These are phyloP conservation scores for Zapus hudsonius DNA, from an alignment of 2,113 vertebrate species.

Conservation along the genomic window DNA sequence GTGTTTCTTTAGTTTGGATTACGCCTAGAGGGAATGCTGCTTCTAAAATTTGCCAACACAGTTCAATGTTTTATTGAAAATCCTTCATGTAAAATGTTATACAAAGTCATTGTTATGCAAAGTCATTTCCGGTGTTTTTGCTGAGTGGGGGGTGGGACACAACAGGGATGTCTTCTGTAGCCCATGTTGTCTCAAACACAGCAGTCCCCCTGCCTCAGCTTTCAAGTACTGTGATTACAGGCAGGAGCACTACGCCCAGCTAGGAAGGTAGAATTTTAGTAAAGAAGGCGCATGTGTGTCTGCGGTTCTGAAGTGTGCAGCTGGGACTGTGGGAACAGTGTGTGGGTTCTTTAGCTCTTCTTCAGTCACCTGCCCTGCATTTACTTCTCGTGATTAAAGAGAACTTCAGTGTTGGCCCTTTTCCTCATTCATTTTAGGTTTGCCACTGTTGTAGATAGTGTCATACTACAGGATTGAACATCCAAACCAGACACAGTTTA, in stretches of 20 bases:
- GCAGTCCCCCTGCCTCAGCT: background rate
- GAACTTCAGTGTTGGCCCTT: background rate
- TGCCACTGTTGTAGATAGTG: background rate
- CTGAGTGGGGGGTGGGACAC: no score
- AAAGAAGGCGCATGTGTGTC: background rate
- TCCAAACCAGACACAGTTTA: no score
- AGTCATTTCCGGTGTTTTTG: background rate
- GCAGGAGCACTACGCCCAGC: background rate
- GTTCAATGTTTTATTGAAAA: background rate
- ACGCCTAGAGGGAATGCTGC: background rate
- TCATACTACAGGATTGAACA: no score
- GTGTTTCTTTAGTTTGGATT: background rate
- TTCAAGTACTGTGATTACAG: background rate
- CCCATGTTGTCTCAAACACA: background rate
- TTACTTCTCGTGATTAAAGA: background rate
- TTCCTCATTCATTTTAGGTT: background rate
- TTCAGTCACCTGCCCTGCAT: background rate
- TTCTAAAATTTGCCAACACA: slow-evolving; percentile 1
- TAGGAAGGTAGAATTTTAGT: background rate
- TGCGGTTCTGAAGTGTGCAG: no score
- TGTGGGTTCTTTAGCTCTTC: no score
- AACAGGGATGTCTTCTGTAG: background rate
- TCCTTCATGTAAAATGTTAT: background rate
- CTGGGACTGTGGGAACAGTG: no score
- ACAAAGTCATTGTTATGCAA: no score